Evolutionary conservation across 1,140 invertebrate species (phyloP).

Genomic region (Bombus balteatus): DNA sequence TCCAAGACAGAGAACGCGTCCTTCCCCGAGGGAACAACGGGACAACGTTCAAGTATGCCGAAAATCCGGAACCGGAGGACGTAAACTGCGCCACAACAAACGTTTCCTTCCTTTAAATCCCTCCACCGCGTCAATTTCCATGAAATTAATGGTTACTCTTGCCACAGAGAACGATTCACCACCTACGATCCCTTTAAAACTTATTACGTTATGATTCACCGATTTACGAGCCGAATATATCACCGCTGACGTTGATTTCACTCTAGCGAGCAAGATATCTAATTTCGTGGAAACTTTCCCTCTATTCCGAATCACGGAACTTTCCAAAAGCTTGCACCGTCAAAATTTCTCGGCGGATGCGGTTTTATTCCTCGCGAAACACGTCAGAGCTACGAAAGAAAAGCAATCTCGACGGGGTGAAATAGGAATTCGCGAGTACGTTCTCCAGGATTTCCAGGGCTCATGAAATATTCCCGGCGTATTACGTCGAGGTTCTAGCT

Average conservation of each 20-base stretch:
- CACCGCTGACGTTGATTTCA: not conserved
- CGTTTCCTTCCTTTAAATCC: constrained; percentile 17
- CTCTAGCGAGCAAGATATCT: not conserved
- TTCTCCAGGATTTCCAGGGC: not conserved
- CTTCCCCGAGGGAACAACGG: not conserved
- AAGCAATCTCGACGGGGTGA: constrained; percentile 36
- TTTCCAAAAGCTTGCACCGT: not conserved
- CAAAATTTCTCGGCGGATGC: not conserved
- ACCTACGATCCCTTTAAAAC: not conserved
- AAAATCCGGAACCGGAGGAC: constrained; percentile 5
- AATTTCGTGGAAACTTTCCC: not conserved
- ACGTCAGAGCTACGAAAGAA: constrained; percentile 13
- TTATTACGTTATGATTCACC: not conserved
- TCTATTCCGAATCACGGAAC: not conserved
- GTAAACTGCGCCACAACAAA: not conserved
- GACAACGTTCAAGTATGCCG: constrained; percentile 8
- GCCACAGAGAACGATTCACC: not conserved
- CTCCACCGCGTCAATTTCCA: not conserved
- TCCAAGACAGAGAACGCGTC: constrained; percentile 14
- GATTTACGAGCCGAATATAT: not conserved
- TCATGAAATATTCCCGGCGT: constrained; percentile 34
- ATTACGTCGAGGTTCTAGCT: not conserved
- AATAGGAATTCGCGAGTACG: constrained; percentile 29
- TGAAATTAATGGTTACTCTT: not conserved
- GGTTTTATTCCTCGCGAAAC: constrained; percentile 25